Conservation (phyloP, 2,797 vertebrate species). For the Uromys caudimaculatus region DNA sequence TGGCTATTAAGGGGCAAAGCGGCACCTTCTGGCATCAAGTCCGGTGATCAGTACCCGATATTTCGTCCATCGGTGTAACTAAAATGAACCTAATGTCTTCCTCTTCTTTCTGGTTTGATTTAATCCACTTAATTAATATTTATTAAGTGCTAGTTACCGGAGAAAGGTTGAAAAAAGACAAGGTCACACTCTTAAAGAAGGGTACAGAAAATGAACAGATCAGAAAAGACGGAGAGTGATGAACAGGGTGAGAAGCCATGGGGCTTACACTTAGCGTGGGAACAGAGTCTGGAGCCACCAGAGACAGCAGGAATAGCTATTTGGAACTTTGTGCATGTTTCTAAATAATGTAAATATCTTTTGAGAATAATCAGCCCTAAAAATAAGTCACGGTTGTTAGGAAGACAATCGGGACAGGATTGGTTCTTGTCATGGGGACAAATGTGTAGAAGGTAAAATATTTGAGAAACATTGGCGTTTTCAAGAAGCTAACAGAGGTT, state of each 20-base stretch:
- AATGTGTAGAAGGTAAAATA: not conserved
- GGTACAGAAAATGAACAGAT: not conserved
- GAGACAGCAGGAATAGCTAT: not conserved
- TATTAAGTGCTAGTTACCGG: conserved; percentile 26
- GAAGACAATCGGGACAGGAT: not conserved
- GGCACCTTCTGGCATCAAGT: conserved; percentile 7
- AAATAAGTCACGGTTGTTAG: conserved; percentile 71
- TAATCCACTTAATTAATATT: conserved; percentile 41
- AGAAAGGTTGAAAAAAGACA: conserved; percentile 17
- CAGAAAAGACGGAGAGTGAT: not conserved
- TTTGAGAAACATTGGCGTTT: not conserved
- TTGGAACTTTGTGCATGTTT: not conserved
- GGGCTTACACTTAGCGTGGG: not conserved
- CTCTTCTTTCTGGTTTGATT: conserved; percentile 43
- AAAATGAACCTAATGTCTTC: conserved; percentile 37
- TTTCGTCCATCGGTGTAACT: not conserved
- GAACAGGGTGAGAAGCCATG: not conserved
- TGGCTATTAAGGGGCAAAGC: not conserved
- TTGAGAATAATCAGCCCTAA: conserved; percentile 58
- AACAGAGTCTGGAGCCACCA: not conserved
- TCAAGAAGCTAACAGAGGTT: not conserved
- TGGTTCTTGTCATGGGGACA: not conserved
- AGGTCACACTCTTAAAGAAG: not conserved
- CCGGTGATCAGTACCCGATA: not conserved
- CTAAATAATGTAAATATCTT: conserved; percentile 8